phyloP scores from a whole-genome alignment of 2,797 vertebrate genomes.

The Dallia pectoralis region DNA sequence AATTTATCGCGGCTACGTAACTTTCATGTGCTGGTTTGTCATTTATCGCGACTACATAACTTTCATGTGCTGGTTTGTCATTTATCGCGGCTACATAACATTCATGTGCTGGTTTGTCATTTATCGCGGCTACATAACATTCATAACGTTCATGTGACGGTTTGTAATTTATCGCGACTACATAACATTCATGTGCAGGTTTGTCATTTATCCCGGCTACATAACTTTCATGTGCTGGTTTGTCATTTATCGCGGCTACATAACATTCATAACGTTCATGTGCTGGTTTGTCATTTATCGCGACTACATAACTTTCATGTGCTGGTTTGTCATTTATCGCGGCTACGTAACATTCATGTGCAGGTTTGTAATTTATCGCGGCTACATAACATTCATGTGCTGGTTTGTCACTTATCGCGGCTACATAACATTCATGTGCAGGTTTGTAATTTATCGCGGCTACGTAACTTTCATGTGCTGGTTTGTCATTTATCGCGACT shows the following conservation, averaged over 20 bases:
- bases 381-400: no score
- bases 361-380: neutral
- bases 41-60: neutral
- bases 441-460: neutral
- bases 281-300: neutral
- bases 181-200: neutral
- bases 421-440: neutral
- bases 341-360: neutral
- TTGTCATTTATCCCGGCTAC: neutral
- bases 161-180: no score
- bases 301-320: no score
- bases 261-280: neutral
- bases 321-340: no score
- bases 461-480: no score
- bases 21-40: neutral
- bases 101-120: neutral
- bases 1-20: no score
- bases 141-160: no score
- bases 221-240: no score
- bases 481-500: no score
- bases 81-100: neutral
- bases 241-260: no score
- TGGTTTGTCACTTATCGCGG: no score
- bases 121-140: neutral
- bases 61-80: no score